Percentiles rank a stretch among this genome's conserved stretches.
Evolutionary conservation across 2,888 invertebrate genomes (phyloP).

Genomic region (Tinea pellionella): DNA sequence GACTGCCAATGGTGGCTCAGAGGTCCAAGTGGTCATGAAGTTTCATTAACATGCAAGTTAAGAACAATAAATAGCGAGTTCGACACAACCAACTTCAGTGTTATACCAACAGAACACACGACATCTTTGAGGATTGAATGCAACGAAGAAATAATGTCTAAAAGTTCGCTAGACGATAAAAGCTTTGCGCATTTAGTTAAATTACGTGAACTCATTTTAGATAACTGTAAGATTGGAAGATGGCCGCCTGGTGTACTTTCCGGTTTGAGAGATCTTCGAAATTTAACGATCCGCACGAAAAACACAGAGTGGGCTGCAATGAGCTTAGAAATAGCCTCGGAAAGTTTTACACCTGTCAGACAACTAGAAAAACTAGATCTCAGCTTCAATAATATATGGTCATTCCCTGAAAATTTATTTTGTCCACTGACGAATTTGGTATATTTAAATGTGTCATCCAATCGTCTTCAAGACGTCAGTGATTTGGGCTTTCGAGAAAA

Average conservation of each 20-base stretch:
- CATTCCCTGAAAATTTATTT: slow-evolving; percentile 86
- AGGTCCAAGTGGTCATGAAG: slow-evolving; percentile 75
- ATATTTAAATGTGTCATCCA: slow-evolving; percentile 86
- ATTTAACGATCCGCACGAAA: slow-evolving; percentile 86
- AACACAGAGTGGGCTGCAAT: slow-evolving; percentile 87
- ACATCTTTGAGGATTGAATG: slow-evolving; percentile 82
- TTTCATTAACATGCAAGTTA: slow-evolving; percentile 81
- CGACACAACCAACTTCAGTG: slow-evolving; percentile 89
- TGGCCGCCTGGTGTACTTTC: slow-evolving; percentile 84
- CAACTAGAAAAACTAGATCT: slow-evolving; percentile 87
- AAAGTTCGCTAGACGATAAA: slow-evolving; percentile 80
- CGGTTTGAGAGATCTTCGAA: slow-evolving; percentile 83
- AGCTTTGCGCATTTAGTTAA: slow-evolving; percentile 85
- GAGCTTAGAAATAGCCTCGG: slow-evolving; percentile 83
- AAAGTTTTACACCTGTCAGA: slow-evolving; percentile 80
- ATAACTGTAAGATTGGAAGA: slow-evolving; percentile 87
- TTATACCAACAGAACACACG: slow-evolving; percentile 86
- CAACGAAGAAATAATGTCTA: slow-evolving; percentile 82
- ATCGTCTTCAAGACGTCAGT: slow-evolving; percentile 87
- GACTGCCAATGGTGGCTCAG: slow-evolving; percentile 85
- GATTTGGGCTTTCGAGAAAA: slow-evolving; percentile 87
- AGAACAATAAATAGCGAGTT: slow-evolving; percentile 89
- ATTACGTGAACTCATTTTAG: slow-evolving; percentile 82
- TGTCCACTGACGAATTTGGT: slow-evolving; percentile 84
- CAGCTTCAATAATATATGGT: slow-evolving; percentile 91